Percentiles rank a stretch among this genome's conserved stretches.
Evolutionary conservation across 2,888 invertebrate genomes (phyloP).

Genomic region (Cylloceria caligata): DNA sequence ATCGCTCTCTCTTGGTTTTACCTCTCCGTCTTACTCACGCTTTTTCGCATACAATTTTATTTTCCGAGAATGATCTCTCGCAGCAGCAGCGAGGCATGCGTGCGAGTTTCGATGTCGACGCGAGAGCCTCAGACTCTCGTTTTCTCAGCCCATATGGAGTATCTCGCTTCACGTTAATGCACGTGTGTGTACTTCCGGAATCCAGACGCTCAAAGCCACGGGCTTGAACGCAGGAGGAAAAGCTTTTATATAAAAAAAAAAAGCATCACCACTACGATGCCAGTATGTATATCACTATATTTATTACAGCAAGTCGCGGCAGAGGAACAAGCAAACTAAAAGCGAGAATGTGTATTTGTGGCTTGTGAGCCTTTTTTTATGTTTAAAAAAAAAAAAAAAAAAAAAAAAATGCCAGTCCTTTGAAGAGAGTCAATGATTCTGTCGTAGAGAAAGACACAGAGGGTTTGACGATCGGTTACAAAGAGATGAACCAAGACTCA

Average conservation of each 20-base stretch:
- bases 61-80: background rate
- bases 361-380: background rate
- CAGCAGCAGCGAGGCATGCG: constrained; percentile 8
- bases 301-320: constrained; percentile 26
- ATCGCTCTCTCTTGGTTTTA: background rate
- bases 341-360: constrained; percentile 29
- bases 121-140: background rate
- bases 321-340: constrained; percentile 26
- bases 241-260: constrained; percentile 25
- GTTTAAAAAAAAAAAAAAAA: background rate
- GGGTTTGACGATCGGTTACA: constrained; percentile 47
- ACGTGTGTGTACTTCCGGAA: constrained; percentile 44
- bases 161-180: constrained; percentile 52
- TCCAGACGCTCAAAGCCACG: constrained; percentile 14
- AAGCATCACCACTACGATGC: background rate
- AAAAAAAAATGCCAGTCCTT: no score
- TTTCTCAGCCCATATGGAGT: background rate
- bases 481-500: constrained; percentile 5
- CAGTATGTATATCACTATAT: background rate
- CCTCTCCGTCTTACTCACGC: background rate
- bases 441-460: constrained; percentile 27
- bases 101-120: background rate
- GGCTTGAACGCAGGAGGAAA: background rate
- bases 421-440: constrained; percentile 54
- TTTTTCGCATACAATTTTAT: constrained; percentile 15